These are phyloP conservation scores for Rotaria socialis DNA, from an alignment of 2,888 invertebrate genomes.

Conservation along the genomic window DNA sequence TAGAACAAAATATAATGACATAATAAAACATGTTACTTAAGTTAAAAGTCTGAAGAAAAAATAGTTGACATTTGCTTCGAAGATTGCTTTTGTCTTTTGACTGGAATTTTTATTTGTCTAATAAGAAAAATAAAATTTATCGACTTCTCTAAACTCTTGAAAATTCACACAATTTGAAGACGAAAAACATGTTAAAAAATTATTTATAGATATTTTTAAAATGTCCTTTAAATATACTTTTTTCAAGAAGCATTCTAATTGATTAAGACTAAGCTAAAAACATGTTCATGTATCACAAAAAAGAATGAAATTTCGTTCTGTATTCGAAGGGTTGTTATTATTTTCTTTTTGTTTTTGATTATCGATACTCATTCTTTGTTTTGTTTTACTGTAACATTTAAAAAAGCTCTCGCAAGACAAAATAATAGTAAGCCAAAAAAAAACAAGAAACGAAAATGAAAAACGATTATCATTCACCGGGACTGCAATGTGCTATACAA, in stretches of 20 bases:
- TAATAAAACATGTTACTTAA: not conserved
- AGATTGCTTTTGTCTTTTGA: not conserved
- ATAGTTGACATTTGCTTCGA: not conserved
- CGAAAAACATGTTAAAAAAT: not conserved
- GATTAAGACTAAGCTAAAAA: not conserved
- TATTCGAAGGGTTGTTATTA: not conserved
- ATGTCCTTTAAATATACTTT: not conserved
- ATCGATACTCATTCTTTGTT: not conserved
- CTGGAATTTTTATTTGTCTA: not conserved
- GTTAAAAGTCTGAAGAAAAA: not conserved
- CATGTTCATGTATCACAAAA: too few species aligned
- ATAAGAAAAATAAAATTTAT: not conserved
- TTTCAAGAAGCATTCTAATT: not conserved
- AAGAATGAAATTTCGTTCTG: not conserved
- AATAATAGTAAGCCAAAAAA: not conserved
- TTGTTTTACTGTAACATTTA: not conserved
- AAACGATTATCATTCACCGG: slow-evolving; percentile 29
- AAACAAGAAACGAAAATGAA: not conserved
- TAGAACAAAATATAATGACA: not conserved
- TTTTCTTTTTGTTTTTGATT: not conserved
- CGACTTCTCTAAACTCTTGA: not conserved
- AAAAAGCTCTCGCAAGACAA: not conserved
- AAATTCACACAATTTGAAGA: not conserved
- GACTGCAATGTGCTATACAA: not conserved
- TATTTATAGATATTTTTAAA: not conserved